phyloP scores from a whole-genome alignment of 1,140 invertebrate genomes.

The Acromyrmex heyeri region DNA sequence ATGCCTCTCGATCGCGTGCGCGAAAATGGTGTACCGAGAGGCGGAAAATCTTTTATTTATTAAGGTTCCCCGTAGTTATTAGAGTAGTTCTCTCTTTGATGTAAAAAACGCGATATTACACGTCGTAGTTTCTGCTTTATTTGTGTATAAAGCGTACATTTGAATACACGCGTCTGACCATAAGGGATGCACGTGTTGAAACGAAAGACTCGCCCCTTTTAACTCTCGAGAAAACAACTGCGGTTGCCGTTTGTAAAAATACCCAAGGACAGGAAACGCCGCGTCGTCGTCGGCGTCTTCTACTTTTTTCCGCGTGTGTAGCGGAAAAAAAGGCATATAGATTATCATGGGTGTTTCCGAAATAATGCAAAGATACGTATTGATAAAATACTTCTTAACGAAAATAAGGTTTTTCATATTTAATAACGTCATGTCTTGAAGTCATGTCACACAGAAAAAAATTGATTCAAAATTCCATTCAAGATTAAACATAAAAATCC shows the following conservation, averaged over 20 bases:
- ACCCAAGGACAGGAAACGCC: conserved; percentile 65
- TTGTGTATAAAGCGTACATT: background rate
- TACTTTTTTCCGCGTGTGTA: conserved; percentile 8
- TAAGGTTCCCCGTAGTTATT: background rate
- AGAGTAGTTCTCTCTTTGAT: background rate
- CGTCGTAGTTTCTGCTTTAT: conserved; percentile 10
- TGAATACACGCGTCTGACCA: background rate
- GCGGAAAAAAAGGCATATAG: background rate
- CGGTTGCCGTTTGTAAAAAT: conserved; percentile 62
- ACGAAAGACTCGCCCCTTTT: conserved; percentile 29
- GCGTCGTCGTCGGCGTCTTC: conserved; percentile 11
- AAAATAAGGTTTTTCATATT: background rate
- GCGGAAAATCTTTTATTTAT: conserved; percentile 3
- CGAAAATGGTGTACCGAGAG: conserved; percentile 10
- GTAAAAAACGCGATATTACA: conserved; percentile 14
- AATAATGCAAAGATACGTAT: conserved; percentile 14
- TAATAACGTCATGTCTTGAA: background rate
- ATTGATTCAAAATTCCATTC: background rate
- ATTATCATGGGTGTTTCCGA: conserved; percentile 34
- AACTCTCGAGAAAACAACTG: conserved; percentile 51
- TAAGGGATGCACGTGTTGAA: conserved; percentile 50
- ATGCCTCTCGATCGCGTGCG: conserved; percentile 19
- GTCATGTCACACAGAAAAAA: background rate
- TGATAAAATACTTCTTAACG: background rate
- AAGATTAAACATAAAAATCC: background rate